Conservation (phyloP, 2,113 vertebrate genomes). For the Cyprinodon brontotheroides region DNA sequence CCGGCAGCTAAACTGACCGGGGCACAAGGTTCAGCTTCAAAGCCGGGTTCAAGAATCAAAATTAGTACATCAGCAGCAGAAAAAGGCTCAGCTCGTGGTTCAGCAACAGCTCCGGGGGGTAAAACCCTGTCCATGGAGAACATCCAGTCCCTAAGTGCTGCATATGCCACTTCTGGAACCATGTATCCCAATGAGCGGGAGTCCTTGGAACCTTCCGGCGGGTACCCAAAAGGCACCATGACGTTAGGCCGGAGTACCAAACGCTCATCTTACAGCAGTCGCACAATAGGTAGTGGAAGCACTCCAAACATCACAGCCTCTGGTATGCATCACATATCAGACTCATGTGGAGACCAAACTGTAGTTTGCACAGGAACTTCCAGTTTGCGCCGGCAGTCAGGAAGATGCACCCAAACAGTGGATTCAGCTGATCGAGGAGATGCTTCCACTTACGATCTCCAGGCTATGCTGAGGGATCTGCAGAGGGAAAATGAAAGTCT, state of each 20-base stretch:
- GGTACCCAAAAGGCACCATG: slow-evolving; percentile 94
- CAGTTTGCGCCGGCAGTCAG: slow-evolving; percentile 81
- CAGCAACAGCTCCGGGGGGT: slow-evolving; percentile 78
- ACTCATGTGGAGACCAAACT: slow-evolving; percentile 84
- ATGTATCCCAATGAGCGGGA: slow-evolving; percentile 93
- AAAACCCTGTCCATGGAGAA: slow-evolving; percentile 98
- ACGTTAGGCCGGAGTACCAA: slow-evolving; percentile 91
- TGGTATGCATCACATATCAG: slow-evolving; percentile 83
- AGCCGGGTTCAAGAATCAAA: slow-evolving; percentile 50
- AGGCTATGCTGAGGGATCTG: slow-evolving; percentile 90
- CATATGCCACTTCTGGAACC: slow-evolving; percentile 94
- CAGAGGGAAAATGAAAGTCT: slow-evolving; percentile 92
- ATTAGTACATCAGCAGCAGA: slow-evolving; percentile 24
- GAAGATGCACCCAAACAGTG: slow-evolving; percentile 42
- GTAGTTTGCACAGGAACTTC: slow-evolving; percentile 75
- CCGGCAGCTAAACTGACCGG: slow-evolving; percentile 38
- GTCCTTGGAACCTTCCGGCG: slow-evolving; percentile 84
- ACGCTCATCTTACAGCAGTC: slow-evolving; percentile 84
- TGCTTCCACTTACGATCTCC: slow-evolving; percentile 85
- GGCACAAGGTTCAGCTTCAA: slow-evolving; percentile 39
- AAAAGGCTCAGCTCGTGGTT: slow-evolving; percentile 43
- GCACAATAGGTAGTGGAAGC: slow-evolving; percentile 88
- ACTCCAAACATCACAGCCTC: slow-evolving; percentile 93
- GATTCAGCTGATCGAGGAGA: slow-evolving; percentile 69
- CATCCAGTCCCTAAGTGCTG: slow-evolving; percentile 96